phyloP scores from a whole-genome alignment of 2,113 vertebrate genomes.

The Myxocyprinus asiaticus region DNA sequence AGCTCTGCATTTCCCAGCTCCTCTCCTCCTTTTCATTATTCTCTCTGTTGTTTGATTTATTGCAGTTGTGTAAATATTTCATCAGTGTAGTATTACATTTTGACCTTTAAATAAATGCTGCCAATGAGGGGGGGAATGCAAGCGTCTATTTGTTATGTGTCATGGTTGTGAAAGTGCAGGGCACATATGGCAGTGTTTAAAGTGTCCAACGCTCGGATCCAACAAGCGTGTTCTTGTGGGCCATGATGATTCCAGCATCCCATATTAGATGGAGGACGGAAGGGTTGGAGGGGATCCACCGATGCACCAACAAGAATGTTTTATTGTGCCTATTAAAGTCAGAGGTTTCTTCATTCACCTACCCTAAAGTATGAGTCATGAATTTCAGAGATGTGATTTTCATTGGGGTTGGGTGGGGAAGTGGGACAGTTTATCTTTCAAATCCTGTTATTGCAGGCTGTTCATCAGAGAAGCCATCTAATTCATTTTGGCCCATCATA shows the following conservation, averaged over 20 bases:
- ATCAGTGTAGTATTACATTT: constrained; percentile 62
- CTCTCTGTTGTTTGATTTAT: constrained; percentile 59
- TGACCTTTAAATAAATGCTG: constrained; percentile 64
- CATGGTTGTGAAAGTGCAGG: constrained; percentile 41
- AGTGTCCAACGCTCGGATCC: constrained; percentile 33
- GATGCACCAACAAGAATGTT: constrained; percentile 45
- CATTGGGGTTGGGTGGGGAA: constrained; percentile 8
- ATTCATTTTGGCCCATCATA: constrained; percentile 44
- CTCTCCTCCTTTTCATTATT: constrained; percentile 52
- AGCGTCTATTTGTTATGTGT: constrained; percentile 46
- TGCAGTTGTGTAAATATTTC: constrained; percentile 65
- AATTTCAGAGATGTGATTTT: constrained; percentile 47
- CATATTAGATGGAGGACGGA: not conserved
- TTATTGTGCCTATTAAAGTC: constrained; percentile 51
- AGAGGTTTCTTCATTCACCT: constrained; percentile 32
- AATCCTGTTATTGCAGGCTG: constrained; percentile 32
- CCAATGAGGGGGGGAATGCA: constrained; percentile 40
- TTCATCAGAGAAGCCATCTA: constrained; percentile 33
- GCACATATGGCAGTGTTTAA: constrained; percentile 53
- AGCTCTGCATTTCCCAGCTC: not conserved
- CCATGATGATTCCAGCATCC: constrained; percentile 20
- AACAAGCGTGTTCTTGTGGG: constrained; percentile 27
- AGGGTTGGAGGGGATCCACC: not conserved
- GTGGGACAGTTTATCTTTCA: constrained; percentile 41
- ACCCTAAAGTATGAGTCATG: constrained; percentile 50